Percentiles rank a stretch among this genome's conserved stretches.
Evolutionary conservation across 1,140 invertebrate species (phyloP).

Genomic region (Thereuonema tuberculata): DNA sequence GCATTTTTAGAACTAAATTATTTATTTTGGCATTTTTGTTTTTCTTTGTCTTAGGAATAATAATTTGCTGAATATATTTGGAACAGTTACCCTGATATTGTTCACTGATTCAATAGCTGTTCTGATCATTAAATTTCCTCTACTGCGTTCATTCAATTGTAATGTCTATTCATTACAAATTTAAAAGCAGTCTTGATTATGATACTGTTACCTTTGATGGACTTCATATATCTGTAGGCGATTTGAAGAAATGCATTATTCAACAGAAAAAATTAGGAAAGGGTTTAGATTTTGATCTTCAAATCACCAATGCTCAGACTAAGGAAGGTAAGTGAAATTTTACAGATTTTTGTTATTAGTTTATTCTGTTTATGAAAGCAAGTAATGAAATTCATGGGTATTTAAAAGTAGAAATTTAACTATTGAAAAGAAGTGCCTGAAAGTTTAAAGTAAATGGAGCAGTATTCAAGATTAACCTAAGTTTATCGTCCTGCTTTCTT

Average conservation of each 20-base stretch:
- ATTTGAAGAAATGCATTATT: slow-evolving; percentile 87
- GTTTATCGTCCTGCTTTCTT: no score
- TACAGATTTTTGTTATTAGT: slow-evolving; percentile 2
- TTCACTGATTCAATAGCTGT: no score
- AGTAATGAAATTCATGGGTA: slow-evolving; percentile 4
- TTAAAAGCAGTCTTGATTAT: slow-evolving; percentile 87
- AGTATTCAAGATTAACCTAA: no score
- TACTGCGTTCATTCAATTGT: no score
- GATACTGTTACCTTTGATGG: slow-evolving; percentile 95
- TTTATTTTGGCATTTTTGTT: no score
- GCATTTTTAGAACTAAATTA: no score
- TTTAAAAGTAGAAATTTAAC: background rate
- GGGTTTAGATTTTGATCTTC: slow-evolving; percentile 85
- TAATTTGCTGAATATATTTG: no score
- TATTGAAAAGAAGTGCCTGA: background rate
- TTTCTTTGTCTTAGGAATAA: no score
- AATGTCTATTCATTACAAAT: slow-evolving; percentile 97
- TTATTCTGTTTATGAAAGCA: no score
- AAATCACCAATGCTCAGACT: slow-evolving; percentile 93
- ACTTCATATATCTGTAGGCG: slow-evolving; percentile 82
- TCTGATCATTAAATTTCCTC: no score
- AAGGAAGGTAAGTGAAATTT: slow-evolving; percentile 74
- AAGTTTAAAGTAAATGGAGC: no score
- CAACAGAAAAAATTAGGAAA: slow-evolving; percentile 89
- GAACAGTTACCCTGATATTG: no score